Percentiles rank a stretch among this genome's conserved stretches.
Evolutionary conservation across 2,888 invertebrate genomes (phyloP).

Genomic region (Sipha maydis): DNA sequence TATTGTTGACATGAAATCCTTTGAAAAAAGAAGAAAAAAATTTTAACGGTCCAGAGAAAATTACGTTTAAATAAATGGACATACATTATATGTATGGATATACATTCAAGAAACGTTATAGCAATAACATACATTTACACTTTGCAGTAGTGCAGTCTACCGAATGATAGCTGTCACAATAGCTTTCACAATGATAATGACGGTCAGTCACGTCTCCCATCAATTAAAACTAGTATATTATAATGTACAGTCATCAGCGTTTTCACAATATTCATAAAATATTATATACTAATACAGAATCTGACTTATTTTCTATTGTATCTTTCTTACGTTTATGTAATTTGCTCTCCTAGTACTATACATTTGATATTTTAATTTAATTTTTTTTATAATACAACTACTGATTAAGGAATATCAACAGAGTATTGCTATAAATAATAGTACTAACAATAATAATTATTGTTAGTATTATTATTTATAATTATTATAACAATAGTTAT

Average conservation of each 20-base stretch:
- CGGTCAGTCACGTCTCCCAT: not conserved
- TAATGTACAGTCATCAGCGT: not conserved
- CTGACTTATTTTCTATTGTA: conserved; percentile 27
- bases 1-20: not conserved
- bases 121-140: not conserved
- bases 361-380: not conserved
- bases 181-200: not conserved
- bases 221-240: not conserved
- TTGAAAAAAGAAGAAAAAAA: not conserved
- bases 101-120: not conserved
- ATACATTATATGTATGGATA: too few species aligned
- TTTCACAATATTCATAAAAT: not conserved
- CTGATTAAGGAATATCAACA: not conserved
- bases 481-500: not conserved
- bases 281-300: conserved; percentile 4
- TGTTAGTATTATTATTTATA: too few species aligned
- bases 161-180: not conserved
- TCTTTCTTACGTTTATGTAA: not conserved
- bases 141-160: not conserved
- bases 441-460: not conserved
- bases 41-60: not conserved
- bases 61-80: not conserved
- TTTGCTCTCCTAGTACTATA: conserved; percentile 1
- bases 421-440: not conserved
- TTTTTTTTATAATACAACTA: not conserved